Percentiles rank a stretch among this genome's conserved stretches.
Conservation (phyloP, 1,140 invertebrate species). For the Ctenoplectra terminalis region DNA sequence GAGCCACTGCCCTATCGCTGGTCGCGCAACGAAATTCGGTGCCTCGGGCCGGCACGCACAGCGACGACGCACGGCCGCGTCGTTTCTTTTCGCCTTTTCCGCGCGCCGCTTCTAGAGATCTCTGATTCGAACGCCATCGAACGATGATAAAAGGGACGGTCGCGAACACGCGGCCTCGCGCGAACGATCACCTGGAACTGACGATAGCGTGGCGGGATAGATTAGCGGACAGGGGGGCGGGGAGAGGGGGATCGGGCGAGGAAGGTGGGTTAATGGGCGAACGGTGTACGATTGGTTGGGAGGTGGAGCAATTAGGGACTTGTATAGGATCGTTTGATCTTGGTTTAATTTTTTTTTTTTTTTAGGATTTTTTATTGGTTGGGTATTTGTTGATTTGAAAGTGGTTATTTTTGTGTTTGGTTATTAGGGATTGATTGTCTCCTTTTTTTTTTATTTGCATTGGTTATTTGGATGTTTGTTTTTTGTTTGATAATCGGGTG, state of each 20-base stretch:
- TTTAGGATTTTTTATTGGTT: no score
- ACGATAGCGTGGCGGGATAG: background rate
- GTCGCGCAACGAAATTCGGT: slow-evolving; percentile 12
- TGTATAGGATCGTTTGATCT: no score
- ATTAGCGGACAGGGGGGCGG: background rate
- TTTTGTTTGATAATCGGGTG: no score
- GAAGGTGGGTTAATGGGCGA: background rate
- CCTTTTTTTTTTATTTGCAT: no score
- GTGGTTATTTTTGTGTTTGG: no score
- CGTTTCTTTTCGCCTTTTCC: background rate
- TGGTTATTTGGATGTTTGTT: no score
- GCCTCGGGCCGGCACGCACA: background rate
- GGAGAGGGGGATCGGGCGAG: background rate
- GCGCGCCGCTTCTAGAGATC: background rate
- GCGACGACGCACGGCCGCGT: background rate
- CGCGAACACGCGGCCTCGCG: background rate
- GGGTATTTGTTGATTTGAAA: no score
- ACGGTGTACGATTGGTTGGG: background rate
- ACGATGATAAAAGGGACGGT: background rate
- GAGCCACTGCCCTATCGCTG: slow-evolving; percentile 51
- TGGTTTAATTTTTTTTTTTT: no score
- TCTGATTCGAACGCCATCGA: background rate
- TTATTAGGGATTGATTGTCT: no score
- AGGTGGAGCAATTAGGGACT: background rate
- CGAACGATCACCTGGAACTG: background rate